Percentiles rank a stretch among this genome's conserved stretches.
These are phyloP conservation scores for Hydrolagus affinis DNA, from an alignment of 2,113 vertebrate genomes.

Conservation along the genomic window DNA sequence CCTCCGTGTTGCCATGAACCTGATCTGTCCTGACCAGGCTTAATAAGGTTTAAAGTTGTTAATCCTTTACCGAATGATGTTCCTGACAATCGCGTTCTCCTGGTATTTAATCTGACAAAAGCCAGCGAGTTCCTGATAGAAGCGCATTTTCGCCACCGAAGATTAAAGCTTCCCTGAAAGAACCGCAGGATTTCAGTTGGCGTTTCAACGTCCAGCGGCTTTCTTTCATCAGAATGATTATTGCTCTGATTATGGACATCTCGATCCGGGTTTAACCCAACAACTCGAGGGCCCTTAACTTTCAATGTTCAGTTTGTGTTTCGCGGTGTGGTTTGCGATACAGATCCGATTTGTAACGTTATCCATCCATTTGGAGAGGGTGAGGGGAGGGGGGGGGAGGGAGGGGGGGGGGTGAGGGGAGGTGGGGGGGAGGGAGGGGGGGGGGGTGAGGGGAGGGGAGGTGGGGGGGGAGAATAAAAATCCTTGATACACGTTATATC, in stretches of 20 bases:
- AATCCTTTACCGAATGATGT: slow-evolving; percentile 2
- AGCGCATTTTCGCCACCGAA: neutral
- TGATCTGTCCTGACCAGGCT: neutral
- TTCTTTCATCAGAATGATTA: neutral
- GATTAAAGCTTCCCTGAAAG: neutral
- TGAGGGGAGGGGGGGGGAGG: too few species aligned
- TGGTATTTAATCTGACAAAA: neutral
- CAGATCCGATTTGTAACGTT: too few species aligned
- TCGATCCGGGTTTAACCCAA: neutral
- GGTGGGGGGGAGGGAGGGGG: too few species aligned
- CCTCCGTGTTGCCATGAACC: neutral
- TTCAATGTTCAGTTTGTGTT: too few species aligned
- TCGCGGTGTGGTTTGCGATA: too few species aligned
- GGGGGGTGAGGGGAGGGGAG: too few species aligned
- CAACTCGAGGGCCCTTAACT: too few species aligned
- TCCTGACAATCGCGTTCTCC: slow-evolving; percentile 8
- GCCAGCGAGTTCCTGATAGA: neutral
- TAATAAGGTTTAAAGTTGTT: slow-evolving; percentile 5
- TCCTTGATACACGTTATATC: too few species aligned
- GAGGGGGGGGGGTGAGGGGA: too few species aligned
- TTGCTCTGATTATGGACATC: neutral
- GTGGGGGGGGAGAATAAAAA: too few species aligned
- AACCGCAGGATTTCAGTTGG: neutral
- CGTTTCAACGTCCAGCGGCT: neutral
- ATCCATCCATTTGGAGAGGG: too few species aligned